Base-by-base conservation (phyloP, 2,888 invertebrate species). In the Myopa tessellatipennis region DNA sequence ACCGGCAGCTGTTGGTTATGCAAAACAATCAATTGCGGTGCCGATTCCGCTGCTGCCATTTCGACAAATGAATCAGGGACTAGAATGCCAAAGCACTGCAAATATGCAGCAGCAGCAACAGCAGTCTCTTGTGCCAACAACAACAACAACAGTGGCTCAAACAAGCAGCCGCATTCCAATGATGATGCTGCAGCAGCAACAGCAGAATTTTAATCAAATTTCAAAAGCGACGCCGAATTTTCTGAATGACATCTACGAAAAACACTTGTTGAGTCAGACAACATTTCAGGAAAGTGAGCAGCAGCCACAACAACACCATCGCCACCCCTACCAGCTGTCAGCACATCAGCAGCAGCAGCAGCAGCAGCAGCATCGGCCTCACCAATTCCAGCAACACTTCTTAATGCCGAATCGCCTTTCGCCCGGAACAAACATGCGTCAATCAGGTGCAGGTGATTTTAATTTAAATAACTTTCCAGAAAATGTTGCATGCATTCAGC, bases 261-360 rank as follows among this genome's bases (percentile, higher is more conserved):
- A 86, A 80, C 86, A 87, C 84, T 84, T 87, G 84, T 84, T 87
- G 84, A 87, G 79, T 78, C 86, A 87, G 71, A 87, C 87, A 52
- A 86, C 85, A 69, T 87, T 86, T 76, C 84, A 84, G 55, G 81
- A 81, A 60, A 69, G 26, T 5, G 77, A 78, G 26, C 78, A 77
- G 38, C 77, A 69, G 14, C 71, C 70, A 12, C 69, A 77, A 50
- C 78, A 74, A 63, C 74, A 77, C 26, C 79, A 77, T 18, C 73
- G 58, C 10, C 70, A 45, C 5, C 14, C 55, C 16, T 55, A 55
- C 55, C 50, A 50, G 50, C 50, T 26, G 18, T 26, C 26, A 26
- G 10, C 45, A 45, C 76, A 77, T n/a, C 76, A 77, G 10, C 77
- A 77, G 4, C 77, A 77, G 45, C 68, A 77, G 4, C 77, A 77